These are phyloP conservation scores for Bicyclus anynana DNA, from an alignment of 1,140 invertebrate genomes.

Conservation along the genomic window DNA sequence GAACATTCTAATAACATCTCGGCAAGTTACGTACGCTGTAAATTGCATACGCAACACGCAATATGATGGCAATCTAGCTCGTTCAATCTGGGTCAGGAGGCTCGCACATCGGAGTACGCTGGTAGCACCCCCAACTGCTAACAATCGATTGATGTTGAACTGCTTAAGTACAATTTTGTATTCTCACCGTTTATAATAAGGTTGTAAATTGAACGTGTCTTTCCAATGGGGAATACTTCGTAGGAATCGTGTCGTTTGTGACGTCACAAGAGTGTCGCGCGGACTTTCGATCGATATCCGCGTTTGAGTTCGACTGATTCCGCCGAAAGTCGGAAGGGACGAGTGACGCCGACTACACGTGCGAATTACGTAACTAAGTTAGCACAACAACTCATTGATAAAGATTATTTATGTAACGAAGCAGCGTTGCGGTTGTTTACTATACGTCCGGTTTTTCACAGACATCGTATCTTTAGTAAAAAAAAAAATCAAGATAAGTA, in stretches of 20 bases:
- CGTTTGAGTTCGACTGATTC: conserved; percentile 44
- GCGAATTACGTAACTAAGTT: conserved; percentile 61
- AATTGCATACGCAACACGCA: conserved; percentile 57
- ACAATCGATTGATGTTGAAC: conserved; percentile 23
- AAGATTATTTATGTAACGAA: conserved; percentile 55
- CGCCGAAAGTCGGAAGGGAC: conserved; percentile 44
- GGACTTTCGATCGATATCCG: conserved; percentile 61
- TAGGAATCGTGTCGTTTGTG: conserved; percentile 39
- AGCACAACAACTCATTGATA: conserved; percentile 65
- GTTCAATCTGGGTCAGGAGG: conserved; percentile 61
- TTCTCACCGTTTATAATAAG: conserved; percentile 19
- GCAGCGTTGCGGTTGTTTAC: conserved; percentile 17
- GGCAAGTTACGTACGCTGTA: background rate
- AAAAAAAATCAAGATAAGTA: too few relatives aligned
- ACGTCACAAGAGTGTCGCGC: conserved; percentile 63
- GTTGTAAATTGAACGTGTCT: conserved; percentile 10
- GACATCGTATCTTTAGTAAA: too few relatives aligned
- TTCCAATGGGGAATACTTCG: conserved; percentile 24
- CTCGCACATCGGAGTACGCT: conserved; percentile 32
- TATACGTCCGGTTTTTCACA: too few relatives aligned
- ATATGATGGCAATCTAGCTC: conserved; percentile 29
- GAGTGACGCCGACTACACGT: conserved; percentile 58
- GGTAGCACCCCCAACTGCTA: conserved; percentile 24
- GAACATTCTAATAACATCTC: background rate
- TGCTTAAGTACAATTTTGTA: conserved; percentile 22